Evolutionary conservation across 2,888 invertebrate species (phyloP).

Genomic region (Brachyptera risi): DNA sequence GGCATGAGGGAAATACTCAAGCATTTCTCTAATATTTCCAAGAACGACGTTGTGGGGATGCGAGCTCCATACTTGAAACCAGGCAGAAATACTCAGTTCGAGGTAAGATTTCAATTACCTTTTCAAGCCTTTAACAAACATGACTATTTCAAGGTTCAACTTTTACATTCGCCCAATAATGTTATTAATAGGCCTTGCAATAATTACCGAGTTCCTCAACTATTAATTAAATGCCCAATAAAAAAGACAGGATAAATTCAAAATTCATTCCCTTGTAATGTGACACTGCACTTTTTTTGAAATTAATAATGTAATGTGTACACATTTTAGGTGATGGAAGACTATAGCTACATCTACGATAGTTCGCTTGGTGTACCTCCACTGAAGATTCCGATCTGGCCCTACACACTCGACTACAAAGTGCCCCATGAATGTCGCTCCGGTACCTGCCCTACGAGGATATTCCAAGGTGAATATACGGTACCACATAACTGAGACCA

Average conservation of each 20-base stretch:
- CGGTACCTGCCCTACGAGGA: slow-evolving; percentile 84
- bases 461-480: slow-evolving; percentile 68
- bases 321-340: slow-evolving; percentile 74
- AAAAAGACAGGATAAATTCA: no score
- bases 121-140: not conserved
- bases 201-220: no score
- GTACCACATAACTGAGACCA: no score
- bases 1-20: slow-evolving; percentile 86
- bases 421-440: slow-evolving; percentile 91
- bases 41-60: slow-evolving; percentile 79
- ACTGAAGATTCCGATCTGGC: slow-evolving; percentile 79
- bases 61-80: slow-evolving; percentile 87
- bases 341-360: slow-evolving; percentile 90
- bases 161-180: no score
- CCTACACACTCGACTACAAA: slow-evolving; percentile 90
- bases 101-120: slow-evolving; percentile 52
- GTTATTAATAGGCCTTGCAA: no score
- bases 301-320: no score
- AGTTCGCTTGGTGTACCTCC: slow-evolving; percentile 87
- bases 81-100: slow-evolving; percentile 88
- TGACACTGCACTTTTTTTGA: no score
- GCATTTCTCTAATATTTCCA: slow-evolving; percentile 76
- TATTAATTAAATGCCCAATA: no score
- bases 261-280: no score
- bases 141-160: no score